Conservation (phyloP, 2,113 vertebrate species). For the Mirza zaza region DNA sequence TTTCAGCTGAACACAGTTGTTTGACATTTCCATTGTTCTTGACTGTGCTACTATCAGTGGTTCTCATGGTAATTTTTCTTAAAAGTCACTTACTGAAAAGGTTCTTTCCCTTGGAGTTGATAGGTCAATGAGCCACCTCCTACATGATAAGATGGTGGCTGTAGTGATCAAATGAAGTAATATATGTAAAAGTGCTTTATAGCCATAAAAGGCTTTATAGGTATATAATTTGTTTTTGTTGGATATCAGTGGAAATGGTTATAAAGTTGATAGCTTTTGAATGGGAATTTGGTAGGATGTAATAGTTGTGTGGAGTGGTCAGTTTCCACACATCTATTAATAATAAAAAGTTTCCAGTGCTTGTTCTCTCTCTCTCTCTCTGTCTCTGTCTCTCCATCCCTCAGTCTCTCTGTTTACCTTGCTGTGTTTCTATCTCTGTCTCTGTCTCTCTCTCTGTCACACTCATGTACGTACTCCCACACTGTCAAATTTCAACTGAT, state of each 20-base stretch:
- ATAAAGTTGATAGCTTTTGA: neutral
- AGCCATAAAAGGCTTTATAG: neutral
- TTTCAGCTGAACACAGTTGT: neutral
- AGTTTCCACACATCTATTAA: neutral
- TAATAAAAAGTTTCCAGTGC: rapidly evolving
- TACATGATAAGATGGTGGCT: neutral
- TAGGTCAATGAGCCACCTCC: neutral
- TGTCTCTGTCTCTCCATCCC: neutral
- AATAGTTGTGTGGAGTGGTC: neutral
- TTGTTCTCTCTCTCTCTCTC: neutral
- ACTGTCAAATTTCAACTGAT: neutral
- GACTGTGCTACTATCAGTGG: neutral
- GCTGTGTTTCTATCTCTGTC: neutral
- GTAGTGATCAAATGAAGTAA: neutral
- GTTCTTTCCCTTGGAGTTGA: neutral
- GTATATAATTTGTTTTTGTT: conserved; percentile 25
- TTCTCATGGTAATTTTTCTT: neutral
- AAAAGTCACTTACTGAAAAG: neutral
- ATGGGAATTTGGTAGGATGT: neutral
- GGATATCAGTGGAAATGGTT: neutral
- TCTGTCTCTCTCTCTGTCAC: neutral
- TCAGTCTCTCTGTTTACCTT: neutral
- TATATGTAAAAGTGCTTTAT: neutral
- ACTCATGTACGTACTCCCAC: neutral
- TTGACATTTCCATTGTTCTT: neutral